Conservation (phyloP, 2,888 invertebrate genomes). For the Chromoteleia sp. region DNA sequence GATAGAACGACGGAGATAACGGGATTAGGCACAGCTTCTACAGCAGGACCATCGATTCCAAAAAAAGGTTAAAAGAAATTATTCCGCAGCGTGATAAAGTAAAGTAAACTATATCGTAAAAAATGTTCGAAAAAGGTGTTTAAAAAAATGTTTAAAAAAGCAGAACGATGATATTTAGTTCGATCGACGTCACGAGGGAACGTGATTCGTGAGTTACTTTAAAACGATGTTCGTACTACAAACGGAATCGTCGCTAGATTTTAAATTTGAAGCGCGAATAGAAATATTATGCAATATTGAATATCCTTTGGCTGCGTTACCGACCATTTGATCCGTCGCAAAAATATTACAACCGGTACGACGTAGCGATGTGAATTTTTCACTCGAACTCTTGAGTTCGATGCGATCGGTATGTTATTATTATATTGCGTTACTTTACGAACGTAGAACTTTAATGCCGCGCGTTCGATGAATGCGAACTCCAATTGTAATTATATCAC, state of each 20-base stretch:
- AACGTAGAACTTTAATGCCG: too few species aligned
- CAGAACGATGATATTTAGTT: slow-evolving; percentile 26
- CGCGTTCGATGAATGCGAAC: background rate
- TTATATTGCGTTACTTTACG: slow-evolving; percentile 24
- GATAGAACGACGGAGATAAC: slow-evolving; percentile 39
- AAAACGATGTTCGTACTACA: background rate
- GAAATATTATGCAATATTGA: too few species aligned
- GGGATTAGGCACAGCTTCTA: slow-evolving; percentile 35
- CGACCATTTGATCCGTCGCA: too few species aligned
- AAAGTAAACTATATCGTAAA: slow-evolving; percentile 24
- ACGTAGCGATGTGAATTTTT: slow-evolving; percentile 19
- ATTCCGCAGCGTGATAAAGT: slow-evolving; percentile 24
- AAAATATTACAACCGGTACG: background rate
- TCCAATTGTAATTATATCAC: slow-evolving; percentile 40
- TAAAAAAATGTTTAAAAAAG: slow-evolving; percentile 8
- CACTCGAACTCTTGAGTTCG: background rate
- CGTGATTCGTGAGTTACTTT: background rate
- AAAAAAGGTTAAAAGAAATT: slow-evolving; percentile 21
- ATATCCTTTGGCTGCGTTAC: too few species aligned
- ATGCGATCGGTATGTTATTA: slow-evolving; percentile 12
- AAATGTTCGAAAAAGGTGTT: background rate
- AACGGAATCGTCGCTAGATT: too few species aligned
- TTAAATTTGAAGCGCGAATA: too few species aligned
- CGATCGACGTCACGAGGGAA: background rate
- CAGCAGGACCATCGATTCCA: slow-evolving; percentile 22